Evolutionary conservation across 2,888 invertebrate genomes (phyloP).

Genomic region (Branchellion lobata): DNA sequence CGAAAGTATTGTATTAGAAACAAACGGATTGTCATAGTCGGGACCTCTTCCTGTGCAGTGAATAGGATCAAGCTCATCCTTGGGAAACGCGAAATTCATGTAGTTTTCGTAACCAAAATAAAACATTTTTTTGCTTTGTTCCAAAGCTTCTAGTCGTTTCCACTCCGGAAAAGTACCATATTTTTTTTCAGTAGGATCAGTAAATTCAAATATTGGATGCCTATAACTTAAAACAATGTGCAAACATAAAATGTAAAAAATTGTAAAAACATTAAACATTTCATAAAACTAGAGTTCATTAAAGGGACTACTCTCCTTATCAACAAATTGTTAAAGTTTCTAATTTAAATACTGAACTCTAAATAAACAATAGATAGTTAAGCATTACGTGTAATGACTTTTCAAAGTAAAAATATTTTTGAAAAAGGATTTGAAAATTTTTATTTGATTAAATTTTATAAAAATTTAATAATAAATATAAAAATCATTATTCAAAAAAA

Average conservation of each 20-base stretch:
- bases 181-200: conserved; percentile 53
- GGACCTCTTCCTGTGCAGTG: conserved; percentile 69
- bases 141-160: conserved; percentile 57
- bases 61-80: conserved; percentile 70
- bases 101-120: conserved; percentile 69
- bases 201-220: conserved; percentile 45
- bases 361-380: conserved; percentile 1
- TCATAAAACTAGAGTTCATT: not conserved
- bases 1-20: not conserved
- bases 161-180: conserved; percentile 59
- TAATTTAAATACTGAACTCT: not conserved
- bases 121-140: conserved; percentile 66
- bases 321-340: no score
- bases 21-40: conserved; percentile 68
- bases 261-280: conserved; percentile 23
- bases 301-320: no score
- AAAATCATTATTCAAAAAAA: no score
- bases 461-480: no score
- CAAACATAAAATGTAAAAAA: conserved; percentile 5
- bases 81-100: conserved; percentile 69
- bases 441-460: no score
- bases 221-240: conserved; percentile 21
- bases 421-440: no score
- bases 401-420: no score
- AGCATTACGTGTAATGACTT: conserved; percentile 5